phyloP scores from a whole-genome alignment of 1,140 invertebrate species.

The Xylocopa sonorina region DNA sequence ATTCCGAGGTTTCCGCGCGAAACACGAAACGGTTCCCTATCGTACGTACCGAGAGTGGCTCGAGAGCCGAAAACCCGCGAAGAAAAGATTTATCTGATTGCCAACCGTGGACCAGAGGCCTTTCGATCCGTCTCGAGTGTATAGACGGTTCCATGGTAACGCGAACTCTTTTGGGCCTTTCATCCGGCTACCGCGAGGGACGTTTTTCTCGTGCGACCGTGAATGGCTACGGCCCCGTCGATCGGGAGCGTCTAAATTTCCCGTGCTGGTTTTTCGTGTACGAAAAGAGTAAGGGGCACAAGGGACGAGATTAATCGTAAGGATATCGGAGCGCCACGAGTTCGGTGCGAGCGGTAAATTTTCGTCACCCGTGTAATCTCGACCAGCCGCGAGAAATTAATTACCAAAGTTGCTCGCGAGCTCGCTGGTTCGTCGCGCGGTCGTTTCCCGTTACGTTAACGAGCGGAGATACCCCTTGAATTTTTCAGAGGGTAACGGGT shows the following conservation, averaged over 20 bases:
- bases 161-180: conserved; percentile 14
- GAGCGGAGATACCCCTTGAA: conserved; percentile 16
- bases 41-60: not conserved
- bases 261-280: not conserved
- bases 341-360: conserved; percentile 43
- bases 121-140: not conserved
- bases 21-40: conserved; percentile 6
- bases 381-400: conserved; percentile 55
- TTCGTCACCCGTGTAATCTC: conserved; percentile 55
- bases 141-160: not conserved
- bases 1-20: not conserved
- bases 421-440: not conserved
- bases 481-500: conserved; percentile 37
- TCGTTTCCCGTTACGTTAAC: conserved; percentile 34
- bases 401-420: conserved; percentile 43
- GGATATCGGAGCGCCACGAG: conserved; percentile 33
- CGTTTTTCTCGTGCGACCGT: not conserved
- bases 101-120: too few relatives aligned
- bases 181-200: not conserved
- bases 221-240: not conserved
- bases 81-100: conserved; percentile 42
- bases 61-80: too few relatives aligned
- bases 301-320: conserved; percentile 54
- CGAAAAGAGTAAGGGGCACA: not conserved
- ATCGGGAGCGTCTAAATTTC: not conserved